A percentile compares a stretch with the other conserved stretches of the same genome.
Conservation (phyloP, 2,113 vertebrate species). For the Myotis yumanensis region DNA sequence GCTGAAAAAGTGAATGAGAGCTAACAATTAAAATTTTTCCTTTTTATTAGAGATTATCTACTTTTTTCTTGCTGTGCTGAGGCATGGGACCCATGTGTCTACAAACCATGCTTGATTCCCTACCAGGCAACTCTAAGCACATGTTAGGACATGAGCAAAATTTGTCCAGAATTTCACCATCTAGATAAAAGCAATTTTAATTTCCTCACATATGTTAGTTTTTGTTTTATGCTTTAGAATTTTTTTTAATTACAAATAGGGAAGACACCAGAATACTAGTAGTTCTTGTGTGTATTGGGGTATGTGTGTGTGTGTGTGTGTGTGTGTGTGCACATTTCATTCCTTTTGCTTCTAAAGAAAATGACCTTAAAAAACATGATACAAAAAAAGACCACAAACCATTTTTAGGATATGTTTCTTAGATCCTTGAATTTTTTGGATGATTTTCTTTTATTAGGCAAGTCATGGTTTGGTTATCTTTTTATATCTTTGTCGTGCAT, state of each 20-base stretch:
- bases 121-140: background rate
- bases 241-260: background rate
- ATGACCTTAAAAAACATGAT: background rate
- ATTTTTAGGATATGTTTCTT: background rate
- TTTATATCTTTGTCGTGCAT: background rate
- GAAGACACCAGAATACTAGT: background rate
- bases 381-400: background rate
- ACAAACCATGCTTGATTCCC: background rate
- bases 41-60: background rate
- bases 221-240: slow-evolving; percentile 1
- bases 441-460: slow-evolving; percentile 12
- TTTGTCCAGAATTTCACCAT: slow-evolving; percentile 14
- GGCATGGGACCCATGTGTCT: background rate
- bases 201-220: background rate
- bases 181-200: slow-evolving; percentile 21
- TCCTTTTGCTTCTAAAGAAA: background rate
- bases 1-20: background rate
- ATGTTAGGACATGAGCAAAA: background rate
- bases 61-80: background rate
- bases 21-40: background rate
- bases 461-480: background rate
- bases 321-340: background rate
- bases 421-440: background rate
- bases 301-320: no score
- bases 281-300: background rate